Percentiles rank a stretch among this genome's conserved stretches.
phyloP scores from a whole-genome alignment of 2,113 vertebrate species.

The Antechinus stuartii region DNA sequence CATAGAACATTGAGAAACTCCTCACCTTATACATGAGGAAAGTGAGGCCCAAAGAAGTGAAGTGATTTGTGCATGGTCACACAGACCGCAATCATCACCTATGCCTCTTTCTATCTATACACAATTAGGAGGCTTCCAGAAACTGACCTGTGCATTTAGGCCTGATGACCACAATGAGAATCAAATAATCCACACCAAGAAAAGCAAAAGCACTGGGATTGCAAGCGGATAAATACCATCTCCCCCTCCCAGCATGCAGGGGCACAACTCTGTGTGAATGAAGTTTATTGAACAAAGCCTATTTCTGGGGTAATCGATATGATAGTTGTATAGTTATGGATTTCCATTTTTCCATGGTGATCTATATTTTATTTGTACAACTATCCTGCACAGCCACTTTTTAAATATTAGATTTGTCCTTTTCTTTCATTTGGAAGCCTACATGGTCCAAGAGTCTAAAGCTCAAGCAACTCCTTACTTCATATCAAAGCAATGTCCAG shows the following conservation, averaged over 20 bases:
- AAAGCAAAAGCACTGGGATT: neutral
- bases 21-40: neutral
- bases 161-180: neutral
- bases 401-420: neutral
- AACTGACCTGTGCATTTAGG: neutral
- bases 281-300: neutral
- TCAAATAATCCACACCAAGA: neutral
- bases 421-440: neutral
- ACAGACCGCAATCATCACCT: neutral
- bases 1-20: neutral
- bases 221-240: neutral
- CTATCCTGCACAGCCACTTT: neutral
- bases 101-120: neutral
- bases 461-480: neutral
- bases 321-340: neutral
- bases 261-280: neutral
- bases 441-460: neutral
- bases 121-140: neutral
- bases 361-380: neutral
- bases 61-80: neutral
- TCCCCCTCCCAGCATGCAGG: neutral
- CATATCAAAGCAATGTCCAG: neutral
- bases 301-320: neutral
- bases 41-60: neutral
- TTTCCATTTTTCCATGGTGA: neutral